phyloP scores from a whole-genome alignment of 2,797 vertebrate genomes.

The Sebastes steindachneri region DNA sequence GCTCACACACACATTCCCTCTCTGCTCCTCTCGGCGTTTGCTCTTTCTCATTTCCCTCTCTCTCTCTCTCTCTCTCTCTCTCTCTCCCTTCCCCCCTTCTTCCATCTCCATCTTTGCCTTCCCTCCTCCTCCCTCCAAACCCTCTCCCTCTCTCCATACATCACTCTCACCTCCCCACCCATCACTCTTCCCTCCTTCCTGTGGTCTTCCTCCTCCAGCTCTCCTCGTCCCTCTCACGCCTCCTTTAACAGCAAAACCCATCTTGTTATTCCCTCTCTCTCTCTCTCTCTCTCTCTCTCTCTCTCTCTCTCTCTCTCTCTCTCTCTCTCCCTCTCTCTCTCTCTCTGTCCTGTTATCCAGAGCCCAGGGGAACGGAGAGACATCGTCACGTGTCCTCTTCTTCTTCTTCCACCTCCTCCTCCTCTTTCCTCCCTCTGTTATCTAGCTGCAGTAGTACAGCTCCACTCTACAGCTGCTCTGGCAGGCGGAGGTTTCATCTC shows the following conservation, averaged over 20 bases:
- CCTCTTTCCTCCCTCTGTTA: constrained; percentile 39
- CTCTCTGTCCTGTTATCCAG: constrained; percentile 70
- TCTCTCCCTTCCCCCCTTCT: constrained; percentile 27
- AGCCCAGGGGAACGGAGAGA: constrained; percentile 70
- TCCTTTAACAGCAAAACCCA: constrained; percentile 46
- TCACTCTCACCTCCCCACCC: constrained; percentile 42
- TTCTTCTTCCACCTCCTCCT: constrained; percentile 32
- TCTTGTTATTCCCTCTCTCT: constrained; percentile 7
- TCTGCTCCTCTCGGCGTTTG: constrained; percentile 30
- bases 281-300: not conserved
- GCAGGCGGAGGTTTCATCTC: constrained; percentile 22
- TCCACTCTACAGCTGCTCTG: constrained; percentile 28
- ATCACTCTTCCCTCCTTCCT: constrained; percentile 50
- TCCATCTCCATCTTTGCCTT: constrained; percentile 53
- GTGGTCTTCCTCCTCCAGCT: constrained; percentile 40
- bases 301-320: constrained; percentile 25
- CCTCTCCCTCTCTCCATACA: constrained; percentile 40
- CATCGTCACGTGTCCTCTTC: constrained; percentile 67
- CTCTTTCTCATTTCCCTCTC: constrained; percentile 46
- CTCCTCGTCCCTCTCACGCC: constrained; percentile 41
- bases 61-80: constrained; percentile 2
- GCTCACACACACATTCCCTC: constrained; percentile 29
- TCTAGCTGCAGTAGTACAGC: constrained; percentile 66
- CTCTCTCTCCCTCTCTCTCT: not conserved
- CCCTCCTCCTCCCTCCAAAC: constrained; percentile 24